Evolutionary conservation across 2,888 invertebrate genomes (phyloP).

Genomic region (Habroteleia sp.): DNA sequence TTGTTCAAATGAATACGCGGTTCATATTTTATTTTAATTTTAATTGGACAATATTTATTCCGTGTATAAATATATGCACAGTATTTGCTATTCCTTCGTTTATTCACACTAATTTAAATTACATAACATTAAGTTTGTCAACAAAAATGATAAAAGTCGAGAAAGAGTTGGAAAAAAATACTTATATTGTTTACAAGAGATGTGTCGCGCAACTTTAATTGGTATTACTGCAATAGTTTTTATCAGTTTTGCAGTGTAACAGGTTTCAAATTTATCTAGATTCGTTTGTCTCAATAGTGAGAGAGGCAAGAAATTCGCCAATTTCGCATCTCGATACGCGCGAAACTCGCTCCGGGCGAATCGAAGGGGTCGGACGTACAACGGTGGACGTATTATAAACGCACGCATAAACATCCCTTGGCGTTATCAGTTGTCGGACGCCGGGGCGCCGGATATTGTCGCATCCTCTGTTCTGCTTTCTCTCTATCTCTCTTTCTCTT

Average conservation of each 20-base stretch:
- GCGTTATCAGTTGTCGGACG: conserved; percentile 82
- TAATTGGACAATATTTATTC: too few relatives aligned
- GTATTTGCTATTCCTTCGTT: too few relatives aligned
- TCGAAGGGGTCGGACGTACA: conserved; percentile 72
- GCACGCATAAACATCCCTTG: conserved; percentile 80
- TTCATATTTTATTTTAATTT: conserved; percentile 13
- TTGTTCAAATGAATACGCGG: conserved; percentile 22
- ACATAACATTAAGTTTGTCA: too few relatives aligned
- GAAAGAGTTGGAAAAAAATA: too few relatives aligned
- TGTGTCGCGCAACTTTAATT: conserved; percentile 34
- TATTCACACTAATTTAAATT: not conserved
- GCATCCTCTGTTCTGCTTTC: conserved; percentile 79
- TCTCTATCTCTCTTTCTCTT: conserved; percentile 66
- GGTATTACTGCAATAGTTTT: conserved; percentile 41
- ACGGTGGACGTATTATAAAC: conserved; percentile 77
- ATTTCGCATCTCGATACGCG: conserved; percentile 63
- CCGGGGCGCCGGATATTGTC: conserved; percentile 81
- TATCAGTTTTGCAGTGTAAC: conserved; percentile 52
- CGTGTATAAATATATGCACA: too few relatives aligned
- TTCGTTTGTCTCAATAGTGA: conserved; percentile 45
- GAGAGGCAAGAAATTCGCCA: conserved; percentile 54
- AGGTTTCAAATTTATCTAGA: conserved; percentile 54
- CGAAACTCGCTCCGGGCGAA: conserved; percentile 62
- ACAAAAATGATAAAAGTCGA: not conserved
- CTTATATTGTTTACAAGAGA: too few relatives aligned